A percentile compares a stretch with the other conserved stretches of the same genome.
phyloP scores from a whole-genome alignment of 1,140 invertebrate genomes.

The Triops cancriformis region DNA sequence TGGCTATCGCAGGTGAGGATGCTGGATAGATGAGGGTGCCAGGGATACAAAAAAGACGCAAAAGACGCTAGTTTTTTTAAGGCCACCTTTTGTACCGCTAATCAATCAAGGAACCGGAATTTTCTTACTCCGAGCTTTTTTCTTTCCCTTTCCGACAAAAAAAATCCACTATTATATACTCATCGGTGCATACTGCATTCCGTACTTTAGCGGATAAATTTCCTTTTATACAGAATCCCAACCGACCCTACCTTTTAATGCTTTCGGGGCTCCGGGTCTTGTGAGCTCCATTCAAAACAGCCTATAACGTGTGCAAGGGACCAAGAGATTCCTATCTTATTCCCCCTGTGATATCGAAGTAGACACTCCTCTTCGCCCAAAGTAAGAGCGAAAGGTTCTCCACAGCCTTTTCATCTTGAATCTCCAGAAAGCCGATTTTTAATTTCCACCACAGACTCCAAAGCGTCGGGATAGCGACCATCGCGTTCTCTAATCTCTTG shows the following conservation, averaged over 20 bases:
- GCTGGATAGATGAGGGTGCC: not conserved
- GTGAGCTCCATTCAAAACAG: not conserved
- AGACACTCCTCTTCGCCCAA: not conserved
- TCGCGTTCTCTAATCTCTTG: not conserved
- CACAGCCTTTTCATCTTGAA: not conserved
- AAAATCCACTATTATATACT: too few species aligned
- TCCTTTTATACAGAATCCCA: too few species aligned
- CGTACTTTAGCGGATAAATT: too few species aligned
- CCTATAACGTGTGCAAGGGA: constrained; percentile 8
- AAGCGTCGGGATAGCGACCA: not conserved
- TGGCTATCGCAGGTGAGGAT: not conserved
- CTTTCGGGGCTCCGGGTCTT: too few species aligned
- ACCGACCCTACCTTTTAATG: too few species aligned
- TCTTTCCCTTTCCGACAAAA: too few species aligned
- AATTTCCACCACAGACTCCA: not conserved
- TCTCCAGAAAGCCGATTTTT: not conserved
- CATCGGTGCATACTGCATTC: too few species aligned
- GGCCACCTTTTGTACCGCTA: not conserved
- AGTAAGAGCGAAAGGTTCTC: not conserved
- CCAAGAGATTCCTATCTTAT: not conserved
- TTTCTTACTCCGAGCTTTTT: too few species aligned
- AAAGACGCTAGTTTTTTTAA: not conserved
- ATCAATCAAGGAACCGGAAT: not conserved
- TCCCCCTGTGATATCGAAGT: not conserved
- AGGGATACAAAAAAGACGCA: not conserved